phyloP scores from a whole-genome alignment of 92 coral and sea anemone species.

The Zoanthus gigantus region DNA sequence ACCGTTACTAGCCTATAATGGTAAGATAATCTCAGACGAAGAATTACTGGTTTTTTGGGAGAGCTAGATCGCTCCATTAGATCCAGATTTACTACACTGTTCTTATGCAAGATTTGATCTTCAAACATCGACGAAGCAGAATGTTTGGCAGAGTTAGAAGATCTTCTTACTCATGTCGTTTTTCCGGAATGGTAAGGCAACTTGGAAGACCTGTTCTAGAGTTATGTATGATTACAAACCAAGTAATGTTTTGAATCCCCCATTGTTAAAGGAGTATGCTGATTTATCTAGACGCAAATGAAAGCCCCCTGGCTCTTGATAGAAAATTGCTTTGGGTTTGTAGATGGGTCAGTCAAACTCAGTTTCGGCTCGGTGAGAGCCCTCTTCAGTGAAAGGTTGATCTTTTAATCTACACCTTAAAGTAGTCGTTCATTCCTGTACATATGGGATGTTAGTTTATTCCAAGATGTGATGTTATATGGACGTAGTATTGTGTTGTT shows the following conservation, averaged over 20 bases:
- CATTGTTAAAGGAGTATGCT: neutral
- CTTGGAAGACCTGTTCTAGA: neutral
- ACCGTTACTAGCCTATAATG: slow-evolving; percentile 34
- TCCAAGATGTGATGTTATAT: too few species aligned
- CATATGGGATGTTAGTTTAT: too few species aligned
- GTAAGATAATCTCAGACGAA: neutral
- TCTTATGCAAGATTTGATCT: slow-evolving; percentile 37
- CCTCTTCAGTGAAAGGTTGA: too few species aligned
- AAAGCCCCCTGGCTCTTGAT: neutral
- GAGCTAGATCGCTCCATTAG: slow-evolving; percentile 14
- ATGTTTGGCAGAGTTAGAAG: neutral
- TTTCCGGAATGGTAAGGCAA: neutral
- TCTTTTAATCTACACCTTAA: too few species aligned
- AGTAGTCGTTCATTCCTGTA: too few species aligned
- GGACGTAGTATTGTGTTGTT: too few species aligned
- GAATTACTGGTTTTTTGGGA: slow-evolving; percentile 26
- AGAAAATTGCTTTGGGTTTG: neutral
- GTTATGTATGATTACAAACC: neutral
- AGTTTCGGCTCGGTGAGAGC: too few species aligned
- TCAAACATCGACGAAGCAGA: neutral
- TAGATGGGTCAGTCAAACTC: neutral
- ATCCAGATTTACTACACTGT: slow-evolving; percentile 39
- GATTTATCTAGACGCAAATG: neutral
- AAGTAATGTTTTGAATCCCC: neutral
- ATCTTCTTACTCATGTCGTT: neutral